These are phyloP conservation scores for Arbacia lixula DNA, from an alignment of 53 echinoderm and acorn worm genomes.

Conservation along the genomic window DNA sequence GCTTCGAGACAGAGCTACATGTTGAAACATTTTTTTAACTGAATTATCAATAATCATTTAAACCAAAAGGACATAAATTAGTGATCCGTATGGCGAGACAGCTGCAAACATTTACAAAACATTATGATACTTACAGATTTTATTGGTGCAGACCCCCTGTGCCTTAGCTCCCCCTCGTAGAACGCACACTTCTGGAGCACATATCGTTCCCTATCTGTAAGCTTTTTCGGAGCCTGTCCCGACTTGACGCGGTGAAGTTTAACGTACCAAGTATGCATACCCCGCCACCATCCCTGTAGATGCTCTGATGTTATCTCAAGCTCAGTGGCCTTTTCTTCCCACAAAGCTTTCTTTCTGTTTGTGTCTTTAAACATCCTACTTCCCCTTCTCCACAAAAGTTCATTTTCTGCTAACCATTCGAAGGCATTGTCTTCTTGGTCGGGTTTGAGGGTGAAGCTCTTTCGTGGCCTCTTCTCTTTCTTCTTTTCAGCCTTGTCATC, in stretches of 20 bases:
- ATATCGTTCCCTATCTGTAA: constrained; percentile 25
- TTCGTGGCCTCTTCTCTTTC: too few species aligned
- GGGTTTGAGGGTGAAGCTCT: too few species aligned
- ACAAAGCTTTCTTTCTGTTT: constrained; percentile 38
- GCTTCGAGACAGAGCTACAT: too few species aligned
- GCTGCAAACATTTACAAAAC: too few species aligned
- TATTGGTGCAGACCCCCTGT: constrained; percentile 26
- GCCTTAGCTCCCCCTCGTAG: constrained; percentile 29
- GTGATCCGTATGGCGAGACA: too few species aligned
- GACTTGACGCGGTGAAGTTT: constrained; percentile 19
- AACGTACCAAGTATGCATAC: background rate
- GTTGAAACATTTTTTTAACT: too few species aligned
- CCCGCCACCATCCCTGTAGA: constrained; percentile 33
- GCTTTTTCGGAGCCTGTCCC: constrained; percentile 33
- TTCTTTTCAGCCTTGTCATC: too few species aligned
- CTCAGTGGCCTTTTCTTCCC: constrained; percentile 9
- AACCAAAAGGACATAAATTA: too few species aligned
- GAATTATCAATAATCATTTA: too few species aligned
- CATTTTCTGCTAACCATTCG: too few species aligned
- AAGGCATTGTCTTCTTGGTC: too few species aligned
- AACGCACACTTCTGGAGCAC: constrained; percentile 38
- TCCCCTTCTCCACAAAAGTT: too few species aligned
- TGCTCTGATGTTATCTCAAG: constrained; percentile 16
- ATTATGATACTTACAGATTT: constrained; percentile 31
- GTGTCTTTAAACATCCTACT: constrained; percentile 24